These are phyloP conservation scores for Halcyon senegalensis DNA, from an alignment of 2,113 vertebrate genomes.

Conservation along the genomic window DNA sequence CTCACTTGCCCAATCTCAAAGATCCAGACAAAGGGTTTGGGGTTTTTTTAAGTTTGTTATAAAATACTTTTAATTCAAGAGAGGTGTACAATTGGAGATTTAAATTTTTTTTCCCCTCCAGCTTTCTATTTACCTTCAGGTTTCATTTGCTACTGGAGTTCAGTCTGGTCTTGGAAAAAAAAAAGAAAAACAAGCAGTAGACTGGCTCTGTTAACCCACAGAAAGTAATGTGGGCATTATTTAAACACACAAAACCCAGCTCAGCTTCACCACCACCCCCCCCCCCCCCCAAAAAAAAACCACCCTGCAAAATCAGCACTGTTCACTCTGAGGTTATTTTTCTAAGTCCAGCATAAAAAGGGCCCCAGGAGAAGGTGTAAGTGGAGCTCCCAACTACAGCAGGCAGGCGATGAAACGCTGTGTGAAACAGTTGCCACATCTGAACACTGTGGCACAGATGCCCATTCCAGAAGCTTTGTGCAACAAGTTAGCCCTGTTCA, in stretches of 20 bases:
- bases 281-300: too few species aligned
- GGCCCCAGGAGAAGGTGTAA: neutral
- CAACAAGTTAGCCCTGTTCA: neutral
- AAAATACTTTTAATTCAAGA: neutral
- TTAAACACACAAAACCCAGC: neutral
- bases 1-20: neutral
- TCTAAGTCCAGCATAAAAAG: neutral
- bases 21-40: neutral
- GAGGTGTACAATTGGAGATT: neutral
- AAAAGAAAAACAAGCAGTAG: neutral
- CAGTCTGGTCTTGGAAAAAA: neutral
- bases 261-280: neutral
- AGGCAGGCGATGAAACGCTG: neutral
- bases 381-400: neutral
- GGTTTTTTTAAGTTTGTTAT: neutral
- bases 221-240: neutral
- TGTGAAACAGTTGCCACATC: neutral
- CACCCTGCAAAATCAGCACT: neutral
- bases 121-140: neutral
- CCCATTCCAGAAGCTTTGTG: neutral
- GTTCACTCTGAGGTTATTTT: neutral
- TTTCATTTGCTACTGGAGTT: neutral
- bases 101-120: neutral
- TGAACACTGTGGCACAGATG: rapidly evolving
- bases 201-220: neutral